A percentile compares a stretch with the other conserved stretches of the same genome.
Evolutionary conservation across 2,888 invertebrate genomes (phyloP).

Genomic region (Watsonalla cultraria): DNA sequence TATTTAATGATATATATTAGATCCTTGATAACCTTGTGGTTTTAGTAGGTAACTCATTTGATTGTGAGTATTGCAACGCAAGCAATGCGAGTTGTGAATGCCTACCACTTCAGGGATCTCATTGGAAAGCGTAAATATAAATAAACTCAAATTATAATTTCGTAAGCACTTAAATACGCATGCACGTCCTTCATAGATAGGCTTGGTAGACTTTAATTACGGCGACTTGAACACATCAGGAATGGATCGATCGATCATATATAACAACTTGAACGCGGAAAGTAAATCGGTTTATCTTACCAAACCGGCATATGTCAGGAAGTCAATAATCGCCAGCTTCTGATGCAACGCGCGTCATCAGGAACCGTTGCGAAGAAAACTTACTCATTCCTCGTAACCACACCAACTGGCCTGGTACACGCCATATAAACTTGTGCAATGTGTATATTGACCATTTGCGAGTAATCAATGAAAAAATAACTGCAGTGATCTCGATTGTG

Average conservation of each 20-base stretch:
- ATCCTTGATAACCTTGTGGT: no score
- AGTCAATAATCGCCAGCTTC: not conserved
- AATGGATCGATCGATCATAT: not conserved
- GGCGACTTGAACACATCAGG: not conserved
- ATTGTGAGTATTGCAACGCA: no score
- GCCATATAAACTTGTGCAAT: slow-evolving; percentile 28
- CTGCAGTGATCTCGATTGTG: slow-evolving; percentile 22
- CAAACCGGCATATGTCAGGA: slow-evolving; percentile 1
- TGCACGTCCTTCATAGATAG: no score
- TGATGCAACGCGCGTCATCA: slow-evolving; percentile 25
- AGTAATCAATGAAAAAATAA: slow-evolving; percentile 14
- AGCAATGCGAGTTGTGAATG: no score
- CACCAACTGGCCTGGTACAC: slow-evolving; percentile 18
- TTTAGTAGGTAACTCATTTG: no score
- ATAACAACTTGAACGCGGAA: not conserved
- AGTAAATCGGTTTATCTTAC: not conserved
- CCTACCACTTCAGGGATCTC: no score
- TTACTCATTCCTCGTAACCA: slow-evolving; percentile 15
- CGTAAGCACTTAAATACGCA: no score
- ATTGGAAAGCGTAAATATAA: no score
- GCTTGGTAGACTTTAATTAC: no score
- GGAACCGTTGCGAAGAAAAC: slow-evolving; percentile 17
- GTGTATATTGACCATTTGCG: slow-evolving; percentile 17
- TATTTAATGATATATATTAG: no score
- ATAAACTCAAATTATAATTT: no score